These are phyloP conservation scores for Callithrix jacchus DNA, from an alignment of 2,113 vertebrate species.

Conservation along the genomic window DNA sequence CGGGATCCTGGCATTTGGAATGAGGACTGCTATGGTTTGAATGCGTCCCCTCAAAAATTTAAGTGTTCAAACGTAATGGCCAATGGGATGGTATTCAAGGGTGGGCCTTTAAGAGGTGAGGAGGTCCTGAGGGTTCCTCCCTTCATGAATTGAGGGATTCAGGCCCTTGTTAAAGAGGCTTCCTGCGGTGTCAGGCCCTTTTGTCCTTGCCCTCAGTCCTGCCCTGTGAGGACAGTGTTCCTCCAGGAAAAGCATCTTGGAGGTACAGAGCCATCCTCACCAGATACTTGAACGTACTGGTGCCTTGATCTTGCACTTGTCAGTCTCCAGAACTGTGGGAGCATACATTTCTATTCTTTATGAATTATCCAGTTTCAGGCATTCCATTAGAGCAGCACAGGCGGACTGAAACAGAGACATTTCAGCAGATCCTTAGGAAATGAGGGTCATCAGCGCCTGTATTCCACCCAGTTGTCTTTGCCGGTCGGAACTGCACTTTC, in stretches of 20 bases:
- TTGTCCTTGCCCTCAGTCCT: neutral
- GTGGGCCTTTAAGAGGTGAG: neutral
- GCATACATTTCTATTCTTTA: neutral
- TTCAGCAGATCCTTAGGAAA: neutral
- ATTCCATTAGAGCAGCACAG: neutral
- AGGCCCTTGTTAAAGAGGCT: neutral
- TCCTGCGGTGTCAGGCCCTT: neutral
- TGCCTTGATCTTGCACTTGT: neutral
- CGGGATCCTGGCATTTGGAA: neutral
- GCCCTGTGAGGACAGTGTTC: neutral
- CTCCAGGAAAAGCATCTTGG: neutral
- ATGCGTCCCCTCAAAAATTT: neutral
- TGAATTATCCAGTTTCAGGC: neutral
- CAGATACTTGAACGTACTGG: neutral
- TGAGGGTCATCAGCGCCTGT: fast-evolving
- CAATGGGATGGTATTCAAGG: neutral
- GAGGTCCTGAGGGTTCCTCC: neutral
- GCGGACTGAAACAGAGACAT: too few relatives aligned
- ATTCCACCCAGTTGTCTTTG: neutral
- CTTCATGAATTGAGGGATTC: neutral
- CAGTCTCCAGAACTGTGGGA: neutral
- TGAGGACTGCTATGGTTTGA: neutral
- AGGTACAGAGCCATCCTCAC: neutral
- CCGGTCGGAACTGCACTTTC: neutral
- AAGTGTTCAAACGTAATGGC: neutral